Evolutionary conservation across 2,113 vertebrate genomes (phyloP).

Genomic region (Phrynosoma platyrhinos): DNA sequence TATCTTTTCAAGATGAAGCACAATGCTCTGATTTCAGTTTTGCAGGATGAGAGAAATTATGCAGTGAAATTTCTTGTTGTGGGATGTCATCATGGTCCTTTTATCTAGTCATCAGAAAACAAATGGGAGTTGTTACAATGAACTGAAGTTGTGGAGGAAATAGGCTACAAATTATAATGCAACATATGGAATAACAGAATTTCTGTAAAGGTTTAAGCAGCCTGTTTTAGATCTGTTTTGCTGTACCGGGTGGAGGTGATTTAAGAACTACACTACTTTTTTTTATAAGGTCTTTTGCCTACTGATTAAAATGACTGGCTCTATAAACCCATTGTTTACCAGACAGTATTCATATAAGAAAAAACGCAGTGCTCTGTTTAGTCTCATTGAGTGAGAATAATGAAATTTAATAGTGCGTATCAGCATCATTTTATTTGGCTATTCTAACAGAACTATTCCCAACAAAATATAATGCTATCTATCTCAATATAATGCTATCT

Average conservation of each 20-base stretch:
- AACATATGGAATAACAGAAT: constrained; percentile 11
- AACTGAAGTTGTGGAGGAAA: background rate
- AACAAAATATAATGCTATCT: background rate
- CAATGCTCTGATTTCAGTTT: background rate
- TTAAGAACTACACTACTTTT: constrained; percentile 15
- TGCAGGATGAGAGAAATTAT: background rate
- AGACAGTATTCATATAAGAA: constrained; percentile 13
- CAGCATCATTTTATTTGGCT: background rate
- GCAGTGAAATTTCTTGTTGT: background rate
- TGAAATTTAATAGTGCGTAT: constrained; percentile 6
- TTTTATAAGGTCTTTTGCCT: constrained; percentile 7
- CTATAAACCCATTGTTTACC: constrained; percentile 31
- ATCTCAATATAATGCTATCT: constrained; percentile 5
- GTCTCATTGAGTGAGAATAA: background rate
- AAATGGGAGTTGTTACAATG: background rate
- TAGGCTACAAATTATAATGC: background rate
- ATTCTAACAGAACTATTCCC: background rate
- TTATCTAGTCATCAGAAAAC: background rate
- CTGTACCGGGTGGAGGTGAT: constrained; percentile 7
- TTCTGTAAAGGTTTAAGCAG: constrained; percentile 27
- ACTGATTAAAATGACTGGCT: constrained; percentile 9
- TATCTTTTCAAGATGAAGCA: background rate
- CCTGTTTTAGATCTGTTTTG: constrained; percentile 5
- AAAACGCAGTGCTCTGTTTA: background rate
- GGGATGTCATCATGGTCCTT: background rate